phyloP scores from a whole-genome alignment of 2,888 invertebrate species.

The Taphrorychus bicolor region DNA sequence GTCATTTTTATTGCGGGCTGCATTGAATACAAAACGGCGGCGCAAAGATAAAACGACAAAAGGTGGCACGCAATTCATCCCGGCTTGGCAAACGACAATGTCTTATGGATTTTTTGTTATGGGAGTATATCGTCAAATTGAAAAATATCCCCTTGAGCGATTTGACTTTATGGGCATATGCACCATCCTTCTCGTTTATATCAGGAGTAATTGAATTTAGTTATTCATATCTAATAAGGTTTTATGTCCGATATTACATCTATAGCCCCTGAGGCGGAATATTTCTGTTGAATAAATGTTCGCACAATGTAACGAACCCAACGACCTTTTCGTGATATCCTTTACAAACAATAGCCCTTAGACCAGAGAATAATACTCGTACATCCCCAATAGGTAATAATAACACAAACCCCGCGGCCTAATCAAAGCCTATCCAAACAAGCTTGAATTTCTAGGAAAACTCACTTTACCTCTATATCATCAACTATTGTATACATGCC shows the following conservation, averaged over 20 bases:
- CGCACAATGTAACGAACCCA: not conserved
- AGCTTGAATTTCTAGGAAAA: not conserved
- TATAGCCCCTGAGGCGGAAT: not conserved
- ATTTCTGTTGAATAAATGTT: not conserved
- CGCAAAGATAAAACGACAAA: slow-evolving; percentile 8
- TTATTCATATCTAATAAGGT: too few species aligned
- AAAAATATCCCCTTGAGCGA: not conserved
- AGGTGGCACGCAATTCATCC: slow-evolving; percentile 8
- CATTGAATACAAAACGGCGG: slow-evolving; percentile 23
- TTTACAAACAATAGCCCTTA: not conserved
- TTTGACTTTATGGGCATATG: not conserved
- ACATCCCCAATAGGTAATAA: not conserved
- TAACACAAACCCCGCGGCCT: not conserved
- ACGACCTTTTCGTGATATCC: not conserved
- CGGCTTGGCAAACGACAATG: not conserved
- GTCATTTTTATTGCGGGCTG: slow-evolving; percentile 23
- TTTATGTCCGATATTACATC: too few species aligned
- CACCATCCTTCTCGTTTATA: too few species aligned
- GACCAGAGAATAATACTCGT: not conserved
- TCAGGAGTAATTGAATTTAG: too few species aligned
- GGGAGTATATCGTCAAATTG: not conserved
- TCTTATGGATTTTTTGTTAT: slow-evolving; percentile 10
- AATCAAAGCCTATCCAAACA: not conserved
- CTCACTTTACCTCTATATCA: not conserved
- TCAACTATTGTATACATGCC: too few species aligned